phyloP scores from a whole-genome alignment of 2,113 vertebrate species.

The Aspidoscelis tigris region DNA sequence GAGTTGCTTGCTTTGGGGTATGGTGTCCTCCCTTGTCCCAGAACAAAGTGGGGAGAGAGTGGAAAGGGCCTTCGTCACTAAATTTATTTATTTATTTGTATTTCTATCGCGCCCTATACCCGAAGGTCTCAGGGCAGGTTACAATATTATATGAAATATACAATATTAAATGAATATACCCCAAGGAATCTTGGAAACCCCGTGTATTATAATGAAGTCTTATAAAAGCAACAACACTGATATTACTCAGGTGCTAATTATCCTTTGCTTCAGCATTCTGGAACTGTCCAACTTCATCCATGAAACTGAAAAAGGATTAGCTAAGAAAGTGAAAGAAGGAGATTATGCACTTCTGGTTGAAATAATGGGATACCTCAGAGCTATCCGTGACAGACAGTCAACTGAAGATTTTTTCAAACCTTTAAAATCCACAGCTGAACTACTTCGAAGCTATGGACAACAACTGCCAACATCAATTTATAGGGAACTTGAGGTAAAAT shows the following conservation, averaged over 20 bases:
- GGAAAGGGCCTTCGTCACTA: neutral
- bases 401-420: slow-evolving; percentile 74
- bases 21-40: no score
- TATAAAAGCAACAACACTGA: slow-evolving; percentile 11
- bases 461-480: slow-evolving; percentile 79
- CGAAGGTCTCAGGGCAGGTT: no score
- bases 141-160: neutral
- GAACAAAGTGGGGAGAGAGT: no score
- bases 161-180: neutral
- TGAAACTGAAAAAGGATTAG: slow-evolving; percentile 71
- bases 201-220: neutral
- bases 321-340: slow-evolving; percentile 67
- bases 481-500: slow-evolving; percentile 71
- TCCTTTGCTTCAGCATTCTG: slow-evolving; percentile 65
- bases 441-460: slow-evolving; percentile 76
- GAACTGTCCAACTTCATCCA: slow-evolving; percentile 75
- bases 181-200: neutral
- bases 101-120: no score
- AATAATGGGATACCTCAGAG: slow-evolving; percentile 76
- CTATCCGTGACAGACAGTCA: slow-evolving; percentile 73
- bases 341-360: slow-evolving; percentile 68
- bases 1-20: no score
- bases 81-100: no score
- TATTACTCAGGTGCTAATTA: slow-evolving; percentile 54
- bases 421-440: slow-evolving; percentile 74